Base-by-base conservation (phyloP, 1,140 invertebrate genomes). In the Atta texana region DNA sequence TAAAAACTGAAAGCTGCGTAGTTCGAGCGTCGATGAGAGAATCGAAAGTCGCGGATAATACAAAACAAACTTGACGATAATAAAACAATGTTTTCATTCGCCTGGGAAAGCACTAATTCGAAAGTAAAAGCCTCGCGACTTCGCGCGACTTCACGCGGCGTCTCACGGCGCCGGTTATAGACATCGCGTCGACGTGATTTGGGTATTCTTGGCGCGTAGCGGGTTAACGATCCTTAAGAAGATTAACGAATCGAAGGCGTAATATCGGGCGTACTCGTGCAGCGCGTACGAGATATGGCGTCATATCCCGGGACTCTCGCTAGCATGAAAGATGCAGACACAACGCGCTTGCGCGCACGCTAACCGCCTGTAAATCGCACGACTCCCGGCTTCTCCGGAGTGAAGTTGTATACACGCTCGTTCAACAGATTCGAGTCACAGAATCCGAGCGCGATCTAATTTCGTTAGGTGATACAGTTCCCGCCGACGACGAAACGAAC, bases 321-420 rank as follows among this genome's bases (percentile, higher is more conserved):
- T 69, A 76, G 89, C 49, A 53, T 18, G 55, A 88, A 39, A 84
- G 55, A 24, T 55, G 89, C 59, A 78, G 80, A 49, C 21, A 21
- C 12, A 81, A 21, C 28, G 74, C 87, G 89, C 89, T 18, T 84
- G 89, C 87, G 87, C 74, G 16, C 18, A 1, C 21, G 78, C 53
- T 31, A 44, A 34, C 18, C 31, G 53, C 18, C 21, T 55, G 49
- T 53, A 57, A 68, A 68, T 51, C 66, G 69, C 80, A 39, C 55
- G 64, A 24, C 14, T 51, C 49, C 34, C n/a, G 34, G 63, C 66
- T 85, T 31, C 24, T 24, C 28, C 14, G 39, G 71, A 90, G 68
- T 85, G 85, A 59, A 63, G 53, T 85, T 77, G 68, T 14, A 12
- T 10, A 68, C 72, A 63, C 57, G 64, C 44, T 51, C 64, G 72